Conservation (phyloP, 2,888 invertebrate species). For the Drymonia ruficornis region DNA sequence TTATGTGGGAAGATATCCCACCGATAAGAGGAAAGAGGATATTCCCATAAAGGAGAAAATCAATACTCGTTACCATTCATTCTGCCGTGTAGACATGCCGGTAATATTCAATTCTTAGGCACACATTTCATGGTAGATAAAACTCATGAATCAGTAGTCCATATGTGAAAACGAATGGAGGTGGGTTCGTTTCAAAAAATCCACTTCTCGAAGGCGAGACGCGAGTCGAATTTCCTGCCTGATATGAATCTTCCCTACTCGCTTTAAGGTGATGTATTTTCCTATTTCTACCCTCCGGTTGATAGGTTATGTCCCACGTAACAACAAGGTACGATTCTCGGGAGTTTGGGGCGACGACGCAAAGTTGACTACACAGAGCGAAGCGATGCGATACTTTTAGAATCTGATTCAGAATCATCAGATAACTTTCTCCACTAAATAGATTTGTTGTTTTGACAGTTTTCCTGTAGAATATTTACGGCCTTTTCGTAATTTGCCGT, state of each 20-base stretch:
- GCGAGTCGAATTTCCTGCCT: conserved; percentile 81
- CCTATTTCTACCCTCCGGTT: conserved; percentile 73
- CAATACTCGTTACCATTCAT: conserved; percentile 64
- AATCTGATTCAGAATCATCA: too few relatives aligned
- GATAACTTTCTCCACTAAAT: too few relatives aligned
- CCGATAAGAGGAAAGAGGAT: not conserved
- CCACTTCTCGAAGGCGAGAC: conserved; percentile 66
- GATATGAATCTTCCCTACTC: conserved; percentile 84
- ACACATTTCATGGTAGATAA: conserved; percentile 82
- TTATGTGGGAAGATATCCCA: too few relatives aligned
- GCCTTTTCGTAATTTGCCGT: too few relatives aligned
- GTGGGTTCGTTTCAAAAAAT: conserved; percentile 76
- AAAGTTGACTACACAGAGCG: conserved; percentile 4
- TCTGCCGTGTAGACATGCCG: conserved; percentile 57
- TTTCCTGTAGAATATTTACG: too few relatives aligned
- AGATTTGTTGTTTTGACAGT: too few relatives aligned
- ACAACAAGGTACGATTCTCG: conserved; percentile 33
- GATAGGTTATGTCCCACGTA: conserved; percentile 47
- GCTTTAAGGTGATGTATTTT: conserved; percentile 84
- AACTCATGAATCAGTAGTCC: conserved; percentile 82
- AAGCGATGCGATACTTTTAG: conserved; percentile 14
- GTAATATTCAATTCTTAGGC: conserved; percentile 76
- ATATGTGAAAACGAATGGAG: conserved; percentile 74
- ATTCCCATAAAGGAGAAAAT: conserved; percentile 18
- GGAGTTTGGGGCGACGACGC: conserved; percentile 14